Conservation (phyloP, 2,797 vertebrate genomes). For the Huso huso region DNA sequence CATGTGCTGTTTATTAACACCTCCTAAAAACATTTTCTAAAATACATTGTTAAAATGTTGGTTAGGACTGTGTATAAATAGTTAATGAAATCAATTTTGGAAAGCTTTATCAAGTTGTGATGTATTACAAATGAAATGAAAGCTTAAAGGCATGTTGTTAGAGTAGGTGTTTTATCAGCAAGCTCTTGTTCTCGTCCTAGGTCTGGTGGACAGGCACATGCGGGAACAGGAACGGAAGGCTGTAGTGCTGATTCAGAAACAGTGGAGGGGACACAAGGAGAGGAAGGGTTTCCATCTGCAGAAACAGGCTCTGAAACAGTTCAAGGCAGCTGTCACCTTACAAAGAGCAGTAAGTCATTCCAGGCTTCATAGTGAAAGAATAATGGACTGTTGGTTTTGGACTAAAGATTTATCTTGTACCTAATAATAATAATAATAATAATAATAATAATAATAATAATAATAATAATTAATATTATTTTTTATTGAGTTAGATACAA, state of each 20-base stretch:
- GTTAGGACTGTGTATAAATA: too few species aligned
- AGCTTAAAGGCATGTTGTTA: too few species aligned
- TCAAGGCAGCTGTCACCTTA: slow-evolving; percentile 34
- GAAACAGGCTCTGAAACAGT: slow-evolving; percentile 37
- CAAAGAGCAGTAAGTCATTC: slow-evolving; percentile 33
- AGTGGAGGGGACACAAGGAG: slow-evolving; percentile 75
- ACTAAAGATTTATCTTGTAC: neutral
- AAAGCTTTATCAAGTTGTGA: too few species aligned
- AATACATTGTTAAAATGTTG: too few species aligned
- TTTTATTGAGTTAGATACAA: too few species aligned
- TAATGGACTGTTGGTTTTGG: neutral
- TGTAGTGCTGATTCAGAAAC: slow-evolving; percentile 78
- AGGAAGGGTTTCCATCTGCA: slow-evolving; percentile 59
- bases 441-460: neutral
- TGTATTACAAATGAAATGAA: too few species aligned
- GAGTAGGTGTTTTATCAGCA: neutral
- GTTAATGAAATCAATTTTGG: too few species aligned
- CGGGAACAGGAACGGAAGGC: slow-evolving; percentile 69
- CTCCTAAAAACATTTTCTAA: too few species aligned
- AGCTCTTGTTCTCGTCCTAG: slow-evolving; percentile 39
- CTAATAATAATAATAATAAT: neutral
- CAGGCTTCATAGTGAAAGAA: neutral
- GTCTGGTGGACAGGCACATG: slow-evolving; percentile 72
- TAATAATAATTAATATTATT: too few species aligned
- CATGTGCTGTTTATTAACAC: too few species aligned